Percentiles rank a stretch among this genome's conserved stretches.
These are phyloP conservation scores for Chlorops oryzae DNA, from an alignment of 1,140 invertebrate genomes.

Conservation along the genomic window DNA sequence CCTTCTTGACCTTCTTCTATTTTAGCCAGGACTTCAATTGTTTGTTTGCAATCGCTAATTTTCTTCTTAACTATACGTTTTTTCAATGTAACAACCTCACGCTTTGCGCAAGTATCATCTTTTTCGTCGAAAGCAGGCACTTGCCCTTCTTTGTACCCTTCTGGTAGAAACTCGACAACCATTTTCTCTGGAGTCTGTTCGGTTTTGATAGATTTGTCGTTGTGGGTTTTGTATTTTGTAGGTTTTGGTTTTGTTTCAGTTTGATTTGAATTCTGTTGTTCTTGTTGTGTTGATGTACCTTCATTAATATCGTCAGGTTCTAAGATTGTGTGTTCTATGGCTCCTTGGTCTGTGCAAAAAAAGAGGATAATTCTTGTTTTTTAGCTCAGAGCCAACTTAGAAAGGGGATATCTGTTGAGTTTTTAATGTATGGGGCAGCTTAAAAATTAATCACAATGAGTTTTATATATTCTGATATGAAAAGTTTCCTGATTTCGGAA, in stretches of 20 bases:
- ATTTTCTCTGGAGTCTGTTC: slow-evolving; percentile 27
- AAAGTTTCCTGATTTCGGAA: too few species aligned
- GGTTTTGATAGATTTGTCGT: slow-evolving; percentile 26
- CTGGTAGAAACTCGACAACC: slow-evolving; percentile 17
- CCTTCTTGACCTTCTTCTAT: slow-evolving; percentile 25
- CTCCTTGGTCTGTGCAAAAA: slow-evolving; percentile 45
- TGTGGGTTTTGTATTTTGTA: slow-evolving; percentile 25
- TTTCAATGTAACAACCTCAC: slow-evolving; percentile 26
- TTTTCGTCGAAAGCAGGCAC: slow-evolving; percentile 24
- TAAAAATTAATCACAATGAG: too few species aligned
- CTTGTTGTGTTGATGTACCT: slow-evolving; percentile 36
- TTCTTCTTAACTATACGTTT: slow-evolving; percentile 30
- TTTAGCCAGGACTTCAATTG: slow-evolving; percentile 16
- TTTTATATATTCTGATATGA: too few species aligned
- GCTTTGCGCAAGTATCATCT: slow-evolving; percentile 24
- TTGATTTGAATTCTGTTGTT: slow-evolving; percentile 43
- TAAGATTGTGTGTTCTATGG: slow-evolving; percentile 46
- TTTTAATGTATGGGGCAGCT: too few species aligned
- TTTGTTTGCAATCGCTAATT: slow-evolving; percentile 15
- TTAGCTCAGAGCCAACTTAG: neutral
- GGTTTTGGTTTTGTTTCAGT: slow-evolving; percentile 31
- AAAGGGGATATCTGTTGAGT: too few species aligned
- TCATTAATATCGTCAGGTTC: slow-evolving; percentile 44
- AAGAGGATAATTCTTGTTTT: slow-evolving; percentile 11
- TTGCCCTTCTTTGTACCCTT: slow-evolving; percentile 23